A percentile compares a stretch with the other conserved stretches of the same genome.
Conservation (phyloP, 2,888 invertebrate species). For the Galeruca laticollis region DNA sequence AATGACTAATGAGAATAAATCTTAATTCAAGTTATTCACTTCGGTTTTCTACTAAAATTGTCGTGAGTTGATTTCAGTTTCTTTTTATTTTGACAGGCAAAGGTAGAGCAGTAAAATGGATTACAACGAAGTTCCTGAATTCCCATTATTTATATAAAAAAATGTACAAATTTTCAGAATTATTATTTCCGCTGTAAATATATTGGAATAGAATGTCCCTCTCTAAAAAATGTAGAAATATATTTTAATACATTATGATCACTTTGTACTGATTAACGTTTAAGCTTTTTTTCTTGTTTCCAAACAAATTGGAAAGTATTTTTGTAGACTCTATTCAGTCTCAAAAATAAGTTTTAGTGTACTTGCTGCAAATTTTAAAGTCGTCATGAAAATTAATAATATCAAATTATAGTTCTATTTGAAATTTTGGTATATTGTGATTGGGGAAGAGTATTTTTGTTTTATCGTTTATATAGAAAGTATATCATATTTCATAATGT, state of each 20-base stretch:
- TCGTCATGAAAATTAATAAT: too few species aligned
- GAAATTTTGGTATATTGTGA: too few species aligned
- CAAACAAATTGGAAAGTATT: neutral
- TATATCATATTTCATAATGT: too few species aligned
- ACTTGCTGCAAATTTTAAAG: too few species aligned
- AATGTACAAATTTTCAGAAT: slow-evolving; percentile 34
- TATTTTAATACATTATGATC: slow-evolving; percentile 31
- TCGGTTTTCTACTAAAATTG: slow-evolving; percentile 23
- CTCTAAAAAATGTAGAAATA: slow-evolving; percentile 34
- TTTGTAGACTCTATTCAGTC: neutral
- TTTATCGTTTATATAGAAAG: too few species aligned
- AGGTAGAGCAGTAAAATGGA: slow-evolving; percentile 47
- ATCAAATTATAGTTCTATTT: too few species aligned
- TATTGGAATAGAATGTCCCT: slow-evolving; percentile 29
- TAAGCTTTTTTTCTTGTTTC: neutral
- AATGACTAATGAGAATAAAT: neutral
- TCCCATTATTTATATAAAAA: slow-evolving; percentile 28
- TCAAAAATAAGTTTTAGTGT: too few species aligned
- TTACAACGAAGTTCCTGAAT: slow-evolving; percentile 37
- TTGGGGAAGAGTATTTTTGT: too few species aligned
- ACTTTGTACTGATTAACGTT: slow-evolving; percentile 13
- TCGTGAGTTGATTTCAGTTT: slow-evolving; percentile 21
- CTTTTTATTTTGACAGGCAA: slow-evolving; percentile 54
- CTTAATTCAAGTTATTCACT: slow-evolving; percentile 8
- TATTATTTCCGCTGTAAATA: slow-evolving; percentile 27